Percentiles rank a stretch among this genome's conserved stretches.
Evolutionary conservation across 53 echinoderm and acorn worm genomes (phyloP).

Genomic region (Echinometra lucunter): DNA sequence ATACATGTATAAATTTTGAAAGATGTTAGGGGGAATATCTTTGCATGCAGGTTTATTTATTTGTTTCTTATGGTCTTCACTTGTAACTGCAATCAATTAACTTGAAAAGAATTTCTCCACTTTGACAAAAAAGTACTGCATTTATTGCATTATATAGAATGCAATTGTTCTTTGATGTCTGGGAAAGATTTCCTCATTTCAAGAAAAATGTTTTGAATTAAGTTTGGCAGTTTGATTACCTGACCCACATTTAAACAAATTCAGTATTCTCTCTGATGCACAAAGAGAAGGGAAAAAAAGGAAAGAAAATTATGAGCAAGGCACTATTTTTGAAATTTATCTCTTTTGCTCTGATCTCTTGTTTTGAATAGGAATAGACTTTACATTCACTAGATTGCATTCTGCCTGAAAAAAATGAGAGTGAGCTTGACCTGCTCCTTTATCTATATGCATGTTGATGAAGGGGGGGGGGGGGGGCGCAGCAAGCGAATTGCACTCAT

Average conservation of each 20-base stretch:
- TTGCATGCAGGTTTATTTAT: too few relatives aligned
- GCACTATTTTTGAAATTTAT: not conserved
- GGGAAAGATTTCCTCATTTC: too few relatives aligned
- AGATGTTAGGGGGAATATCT: not conserved
- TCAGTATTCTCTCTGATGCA: not conserved
- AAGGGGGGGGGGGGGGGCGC: not conserved
- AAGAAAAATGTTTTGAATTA: not conserved
- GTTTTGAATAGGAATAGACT: not conserved
- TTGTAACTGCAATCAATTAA: too few relatives aligned
- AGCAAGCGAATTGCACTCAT: conserved; percentile 21
- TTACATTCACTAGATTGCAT: conserved; percentile 12
- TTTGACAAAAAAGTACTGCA: too few relatives aligned
- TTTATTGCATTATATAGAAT: too few relatives aligned
- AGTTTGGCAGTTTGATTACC: not conserved
- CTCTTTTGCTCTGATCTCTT: not conserved
- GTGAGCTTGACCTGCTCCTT: not conserved
- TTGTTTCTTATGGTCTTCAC: too few relatives aligned
- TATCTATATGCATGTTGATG: not conserved
- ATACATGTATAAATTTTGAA: not conserved
- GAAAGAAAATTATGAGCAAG: not conserved
- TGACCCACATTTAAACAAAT: not conserved
- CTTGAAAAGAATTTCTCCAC: too few relatives aligned
- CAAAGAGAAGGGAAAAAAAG: too few relatives aligned
- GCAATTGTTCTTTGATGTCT: too few relatives aligned
- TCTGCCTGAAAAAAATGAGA: conserved; percentile 6